Evolutionary conservation across 1,140 invertebrate genomes (phyloP), one percentile per base, ranked within the genome.

Genomic region (Platyscapa corneri): DNA sequence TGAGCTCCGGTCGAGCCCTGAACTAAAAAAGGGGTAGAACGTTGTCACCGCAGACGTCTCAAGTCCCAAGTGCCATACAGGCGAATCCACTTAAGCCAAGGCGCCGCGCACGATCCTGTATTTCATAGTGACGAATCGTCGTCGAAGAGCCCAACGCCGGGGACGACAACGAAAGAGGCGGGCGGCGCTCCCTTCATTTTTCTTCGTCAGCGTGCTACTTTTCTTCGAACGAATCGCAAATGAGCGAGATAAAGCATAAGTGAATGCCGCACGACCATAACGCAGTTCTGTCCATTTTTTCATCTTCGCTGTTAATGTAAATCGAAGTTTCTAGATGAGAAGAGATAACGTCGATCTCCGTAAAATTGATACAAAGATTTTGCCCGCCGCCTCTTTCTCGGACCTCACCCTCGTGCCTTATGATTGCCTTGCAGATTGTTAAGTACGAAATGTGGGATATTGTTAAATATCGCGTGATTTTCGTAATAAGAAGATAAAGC

Each of bases 21-120:
- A 2, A 18, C 16, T 3, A 18, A 46, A 39, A 78, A 46, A 23
- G 30, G 39, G 65, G 18, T 16, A 6, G n/a, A 8, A n/a, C 30
- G 30, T 82, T 82, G 53, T 75, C 34, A 18, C 37, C 3, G 42
- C 5, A 46, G 8, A 75, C 3, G 8, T n/a, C n/a, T n/a, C n/a
- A 81, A 2, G 1, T 23, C 27, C 20, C 53, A n/a, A 64, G 67
- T 70, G 32, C 39, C 46, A 67, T 34, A 82, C 75, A 78, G 76
- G 76, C 64, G 65, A 67, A 56, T 75, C 46, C 82, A 79, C 53
- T 82, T 86, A 83, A 53, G 74, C 39, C 34, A 23, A 70, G 76
- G 18, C 60, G 42, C 64, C 75, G 32, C 5, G 70, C 39, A 34
- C 60, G 39, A 46, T 32, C 37, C 60, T 42, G 67, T 42, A 27